Base-by-base conservation (phyloP, 2,797 vertebrate species). In the Aphelocoma californica region DNA sequence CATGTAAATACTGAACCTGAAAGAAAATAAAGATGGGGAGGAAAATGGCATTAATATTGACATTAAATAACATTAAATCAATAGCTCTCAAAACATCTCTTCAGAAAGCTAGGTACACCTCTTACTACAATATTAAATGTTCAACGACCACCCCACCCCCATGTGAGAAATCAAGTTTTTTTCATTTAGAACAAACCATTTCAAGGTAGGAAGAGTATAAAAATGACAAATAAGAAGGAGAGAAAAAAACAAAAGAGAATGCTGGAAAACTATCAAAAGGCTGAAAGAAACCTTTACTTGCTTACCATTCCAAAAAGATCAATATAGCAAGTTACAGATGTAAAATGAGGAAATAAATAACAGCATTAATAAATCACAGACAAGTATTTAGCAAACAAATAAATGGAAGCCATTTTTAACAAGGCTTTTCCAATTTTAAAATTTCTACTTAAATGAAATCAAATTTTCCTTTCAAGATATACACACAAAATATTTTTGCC, bases 1-100 rank as follows among this genome's bases (percentile, higher is more conserved):
- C 99, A 99, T 8, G 99, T 99, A 98, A 99, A 99, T 92, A 99
- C 94, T 65, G 99, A 99, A 92, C 99, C 99, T 99, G 93, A 66
- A 96, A 96, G 71, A 96, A 74, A 97, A 81, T 38, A 86, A 88
- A 92, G 77, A 51, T 5, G 4, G 19, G 82, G 51, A 54, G 38
- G 34, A 65, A 93, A 89, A 81, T 3, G 19, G 24, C 56, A 60
- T 84, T 84, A 84, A 65, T 34, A 79, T 16, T 45, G 45, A 65
- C 25, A 58, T 60, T 26, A 71, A 64, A 51, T 32, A 64, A 77
- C 31, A 58, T 45, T 12, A 70, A 45, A 62, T 58, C 40, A 56
- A 96, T 94, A 97, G 72, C 56, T 89, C 44, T 81, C 32, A 7
- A 71, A 92, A 67, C 4, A 66, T 31, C 64, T 58, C 36, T 62